Percentiles rank a stretch among this genome's conserved stretches.
Conservation (phyloP, 2,797 vertebrate species). For the Presbytis comata region DNA sequence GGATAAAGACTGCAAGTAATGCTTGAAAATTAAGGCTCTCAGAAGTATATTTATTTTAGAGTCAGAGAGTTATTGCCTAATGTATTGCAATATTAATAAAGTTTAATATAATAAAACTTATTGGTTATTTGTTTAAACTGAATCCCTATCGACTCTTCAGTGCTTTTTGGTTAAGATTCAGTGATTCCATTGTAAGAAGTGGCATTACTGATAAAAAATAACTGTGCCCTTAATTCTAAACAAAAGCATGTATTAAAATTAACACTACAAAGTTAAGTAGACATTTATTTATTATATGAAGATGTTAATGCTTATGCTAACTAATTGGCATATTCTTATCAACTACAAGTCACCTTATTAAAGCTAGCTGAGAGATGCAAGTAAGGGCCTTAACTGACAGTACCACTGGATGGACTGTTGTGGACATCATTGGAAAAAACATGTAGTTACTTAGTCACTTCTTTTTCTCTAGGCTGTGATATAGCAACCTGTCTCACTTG, state of each 20-base stretch:
- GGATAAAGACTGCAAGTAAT: background rate
- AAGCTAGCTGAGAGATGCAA: slow-evolving; percentile 64
- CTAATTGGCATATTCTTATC: slow-evolving; percentile 34
- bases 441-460: slow-evolving; percentile 63
- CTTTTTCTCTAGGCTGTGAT: slow-evolving; percentile 59
- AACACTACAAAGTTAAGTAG: slow-evolving; percentile 17
- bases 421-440: slow-evolving; percentile 66
- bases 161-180: background rate
- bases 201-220: slow-evolving; percentile 29
- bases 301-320: slow-evolving; percentile 45
- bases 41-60: slow-evolving; percentile 14
- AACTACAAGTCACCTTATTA: slow-evolving; percentile 48
- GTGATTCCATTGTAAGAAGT: slow-evolving; percentile 12
- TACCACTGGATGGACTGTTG: slow-evolving; percentile 16
- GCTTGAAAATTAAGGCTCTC: slow-evolving; percentile 36
- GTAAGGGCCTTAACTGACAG: slow-evolving; percentile 68
- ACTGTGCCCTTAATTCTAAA: background rate
- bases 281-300: slow-evolving; percentile 6
- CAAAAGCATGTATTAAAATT: slow-evolving; percentile 20
- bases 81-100: background rate
- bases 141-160: background rate
- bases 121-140: background rate
- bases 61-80: background rate
- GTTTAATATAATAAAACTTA: slow-evolving; percentile 13
- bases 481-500: slow-evolving; percentile 67